These are phyloP conservation scores for Hippocampus comes DNA, from an alignment of 2,113 vertebrate species.

Conservation along the genomic window DNA sequence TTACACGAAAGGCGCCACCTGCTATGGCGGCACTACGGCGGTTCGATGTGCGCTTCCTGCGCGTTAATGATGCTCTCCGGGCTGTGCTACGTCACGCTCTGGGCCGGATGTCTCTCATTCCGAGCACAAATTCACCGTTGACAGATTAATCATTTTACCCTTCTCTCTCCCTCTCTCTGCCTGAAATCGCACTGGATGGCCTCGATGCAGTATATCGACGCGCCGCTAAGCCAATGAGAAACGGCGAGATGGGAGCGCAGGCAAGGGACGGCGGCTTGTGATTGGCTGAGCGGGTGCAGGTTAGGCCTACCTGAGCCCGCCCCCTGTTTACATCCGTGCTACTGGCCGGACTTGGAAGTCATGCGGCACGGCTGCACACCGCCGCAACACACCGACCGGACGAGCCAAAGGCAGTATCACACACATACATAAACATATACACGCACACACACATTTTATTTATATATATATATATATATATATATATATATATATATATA, in stretches of 20 bases:
- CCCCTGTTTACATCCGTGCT: slow-evolving; percentile 69
- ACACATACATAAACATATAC: background rate
- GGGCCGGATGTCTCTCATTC: slow-evolving; percentile 46
- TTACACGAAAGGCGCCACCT: slow-evolving; percentile 45
- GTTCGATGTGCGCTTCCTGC: slow-evolving; percentile 5
- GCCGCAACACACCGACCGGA: slow-evolving; percentile 36
- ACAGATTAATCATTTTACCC: slow-evolving; percentile 64
- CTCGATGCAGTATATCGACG: slow-evolving; percentile 44
- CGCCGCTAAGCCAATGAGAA: slow-evolving; percentile 49
- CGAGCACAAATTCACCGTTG: slow-evolving; percentile 57
- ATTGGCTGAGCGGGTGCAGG: slow-evolving; percentile 48
- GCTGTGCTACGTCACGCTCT: slow-evolving; percentile 22
- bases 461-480: too few relatives aligned
- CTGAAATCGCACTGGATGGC: slow-evolving; percentile 49
- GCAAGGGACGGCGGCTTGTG: background rate
- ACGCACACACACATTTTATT: background rate
- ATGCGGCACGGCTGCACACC: slow-evolving; percentile 71
- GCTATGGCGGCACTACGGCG: slow-evolving; percentile 36
- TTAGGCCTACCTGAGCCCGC: slow-evolving; percentile 59
- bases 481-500: too few relatives aligned
- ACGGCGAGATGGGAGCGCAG: background rate
- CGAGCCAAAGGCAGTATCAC: slow-evolving; percentile 23
- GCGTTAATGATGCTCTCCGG: slow-evolving; percentile 22
- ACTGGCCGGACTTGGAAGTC: slow-evolving; percentile 57
- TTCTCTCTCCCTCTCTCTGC: slow-evolving; percentile 34